Conservation (phyloP, 2,888 invertebrate genomes). For the Linnaemya vulpina region DNA sequence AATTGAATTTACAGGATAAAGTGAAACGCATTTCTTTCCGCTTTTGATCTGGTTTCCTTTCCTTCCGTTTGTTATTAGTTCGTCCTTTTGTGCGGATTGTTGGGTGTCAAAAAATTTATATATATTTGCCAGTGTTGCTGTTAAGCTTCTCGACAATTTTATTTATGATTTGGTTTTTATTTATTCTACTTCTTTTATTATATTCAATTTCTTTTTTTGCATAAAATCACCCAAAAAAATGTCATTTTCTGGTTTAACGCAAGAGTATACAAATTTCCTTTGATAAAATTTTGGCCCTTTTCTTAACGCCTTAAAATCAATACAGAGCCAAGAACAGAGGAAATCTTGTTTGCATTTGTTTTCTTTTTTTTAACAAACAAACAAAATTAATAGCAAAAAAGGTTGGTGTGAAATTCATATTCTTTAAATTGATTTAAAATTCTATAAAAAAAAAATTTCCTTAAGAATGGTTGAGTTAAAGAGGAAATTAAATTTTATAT, state of each 20-base stretch:
- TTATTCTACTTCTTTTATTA: constrained; percentile 17
- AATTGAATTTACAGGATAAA: constrained; percentile 73
- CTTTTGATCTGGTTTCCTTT: constrained; percentile 72
- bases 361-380: constrained; percentile 12
- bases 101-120: background rate
- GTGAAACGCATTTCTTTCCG: constrained; percentile 70
- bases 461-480: constrained; percentile 16
- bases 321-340: constrained; percentile 29
- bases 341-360: constrained; percentile 59
- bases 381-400: constrained; percentile 1
- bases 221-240: constrained; percentile 72
- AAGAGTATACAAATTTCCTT: constrained; percentile 71
- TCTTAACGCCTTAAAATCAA: constrained; percentile 8
- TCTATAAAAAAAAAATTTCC: background rate
- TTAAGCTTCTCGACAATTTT: constrained; percentile 54
- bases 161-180: constrained; percentile 30
- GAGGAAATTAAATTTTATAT: background rate
- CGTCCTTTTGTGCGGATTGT: constrained; percentile 33
- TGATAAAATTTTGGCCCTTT: constrained; percentile 50
- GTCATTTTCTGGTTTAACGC: constrained; percentile 75
- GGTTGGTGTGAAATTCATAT: constrained; percentile 51
- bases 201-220: constrained; percentile 37
- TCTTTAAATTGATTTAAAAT: constrained; percentile 46
- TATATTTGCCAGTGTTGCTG: background rate
- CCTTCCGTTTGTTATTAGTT: constrained; percentile 67